Conservation (phyloP, 2,113 vertebrate species). For the Thunnus maccoyii region DNA sequence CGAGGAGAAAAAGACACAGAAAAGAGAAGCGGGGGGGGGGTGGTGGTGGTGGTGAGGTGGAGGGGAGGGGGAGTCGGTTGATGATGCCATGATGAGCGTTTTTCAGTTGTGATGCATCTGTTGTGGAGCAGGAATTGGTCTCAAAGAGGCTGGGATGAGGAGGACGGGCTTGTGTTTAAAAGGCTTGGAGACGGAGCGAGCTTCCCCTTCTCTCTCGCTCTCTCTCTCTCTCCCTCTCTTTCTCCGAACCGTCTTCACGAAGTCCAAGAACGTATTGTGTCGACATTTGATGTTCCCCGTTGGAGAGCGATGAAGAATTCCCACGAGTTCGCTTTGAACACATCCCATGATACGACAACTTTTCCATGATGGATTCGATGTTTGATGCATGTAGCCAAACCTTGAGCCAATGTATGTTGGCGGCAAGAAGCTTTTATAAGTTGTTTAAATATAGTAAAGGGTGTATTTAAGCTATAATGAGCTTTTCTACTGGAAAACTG, state of each 20-base stretch:
- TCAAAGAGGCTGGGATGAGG: constrained; percentile 31
- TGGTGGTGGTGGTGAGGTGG: too few relatives aligned
- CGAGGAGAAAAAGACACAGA: constrained; percentile 4
- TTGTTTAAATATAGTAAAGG: neutral
- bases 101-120: constrained; percentile 5
- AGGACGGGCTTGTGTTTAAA: constrained; percentile 40
- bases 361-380: constrained; percentile 21
- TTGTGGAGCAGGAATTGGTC: neutral
- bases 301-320: constrained; percentile 89
- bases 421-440: constrained; percentile 13
- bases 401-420: constrained; percentile 32
- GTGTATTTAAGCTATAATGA: constrained; percentile 8
- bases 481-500: neutral
- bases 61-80: constrained; percentile 75
- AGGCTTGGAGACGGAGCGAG: constrained; percentile 37
- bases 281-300: constrained; percentile 68
- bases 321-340: constrained; percentile 73
- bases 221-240: neutral
- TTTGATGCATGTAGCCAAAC: constrained; percentile 63
- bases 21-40: constrained; percentile 4
- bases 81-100: constrained; percentile 78
- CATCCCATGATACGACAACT: constrained; percentile 36
- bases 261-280: constrained; percentile 86
- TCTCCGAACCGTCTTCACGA: constrained; percentile 79
- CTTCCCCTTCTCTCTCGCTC: constrained; percentile 1